Percentiles rank a stretch among this genome's conserved stretches.
These are phyloP conservation scores for Parauchenoglanis ngamensis DNA, from an alignment of 2,797 vertebrate genomes.

Conservation along the genomic window DNA sequence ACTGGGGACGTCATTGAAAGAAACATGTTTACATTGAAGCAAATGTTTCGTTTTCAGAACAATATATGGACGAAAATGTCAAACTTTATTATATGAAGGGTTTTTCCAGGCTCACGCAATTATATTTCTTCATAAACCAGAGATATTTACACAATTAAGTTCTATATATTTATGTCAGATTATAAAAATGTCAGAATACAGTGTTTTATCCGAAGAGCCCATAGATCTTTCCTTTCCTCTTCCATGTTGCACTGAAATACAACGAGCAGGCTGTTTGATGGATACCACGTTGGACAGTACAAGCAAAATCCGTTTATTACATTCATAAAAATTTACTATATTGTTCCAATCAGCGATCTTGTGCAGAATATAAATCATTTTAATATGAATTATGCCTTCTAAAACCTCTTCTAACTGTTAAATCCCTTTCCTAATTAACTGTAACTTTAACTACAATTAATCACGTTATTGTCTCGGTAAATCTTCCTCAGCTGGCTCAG, in stretches of 20 bases:
- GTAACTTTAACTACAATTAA: background rate
- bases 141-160: background rate
- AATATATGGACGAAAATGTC: background rate
- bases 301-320: background rate
- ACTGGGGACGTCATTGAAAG: background rate
- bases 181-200: background rate
- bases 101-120: background rate
- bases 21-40: background rate
- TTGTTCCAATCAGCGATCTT: background rate
- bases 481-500: background rate
- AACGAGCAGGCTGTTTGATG: background rate
- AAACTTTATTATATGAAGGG: background rate
- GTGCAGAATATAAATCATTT: background rate
- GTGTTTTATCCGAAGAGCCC: background rate
- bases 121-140: background rate
- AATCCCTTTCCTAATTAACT: constrained; percentile 16
- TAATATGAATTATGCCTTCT: background rate
- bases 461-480: constrained; percentile 2
- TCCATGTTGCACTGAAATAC: background rate
- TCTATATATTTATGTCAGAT: too few relatives aligned
- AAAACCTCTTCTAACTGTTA: background rate
- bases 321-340: background rate
- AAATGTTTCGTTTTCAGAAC: background rate
- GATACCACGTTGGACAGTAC: too few relatives aligned
- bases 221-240: background rate